Evolutionary conservation across 1,140 invertebrate species (phyloP), one percentile per base, ranked within the genome.

Genomic region (Wasmannia auropunctata): DNA sequence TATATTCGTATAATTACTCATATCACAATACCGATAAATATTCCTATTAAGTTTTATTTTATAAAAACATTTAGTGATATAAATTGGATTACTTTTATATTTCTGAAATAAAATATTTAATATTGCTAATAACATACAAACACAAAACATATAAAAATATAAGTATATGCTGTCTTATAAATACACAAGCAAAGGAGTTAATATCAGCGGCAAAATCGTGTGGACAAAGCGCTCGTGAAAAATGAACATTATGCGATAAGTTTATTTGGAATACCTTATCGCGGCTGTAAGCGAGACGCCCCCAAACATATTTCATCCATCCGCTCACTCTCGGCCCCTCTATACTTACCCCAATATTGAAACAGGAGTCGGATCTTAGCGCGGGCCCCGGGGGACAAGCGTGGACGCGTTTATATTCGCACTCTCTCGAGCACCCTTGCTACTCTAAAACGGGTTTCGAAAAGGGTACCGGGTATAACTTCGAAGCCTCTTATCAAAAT

Each of bases 321-420:
- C 69, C 75, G 43, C 62, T 86, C 75, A 85, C 65, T 72, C 85
- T 25, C 74, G 65, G 69, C 72, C 83, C 70, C 84, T 88, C 70
- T 65, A 58, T 70, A 56, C 81, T 88, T 87, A 88, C 93, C 88
- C 91, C 92, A 88, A 80, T 94, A 95, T 94, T 94, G 91, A 91
- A 91, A 92, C 91, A 93, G 91, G 88, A 93, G 91, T 91, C 91
- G 86, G 90, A 93, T 93, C 92, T 94, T 93, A 91, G 87, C 60
- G 79, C 70, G 86, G 87, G 88, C 91, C 90, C 85, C 49, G 84
- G 65, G 90, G 91, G 89, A 90, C 83, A 77, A 84, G 91, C 91
- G 92, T 87, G 92, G 90, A 92, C 93, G 93, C 94, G 94, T 95
- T 95, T 94, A 94, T 94, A 94, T 94, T 94, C 94, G 92, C 93